Evolutionary conservation across 2,797 vertebrate species (phyloP).

Genomic region (Rhinogobio ventralis): DNA sequence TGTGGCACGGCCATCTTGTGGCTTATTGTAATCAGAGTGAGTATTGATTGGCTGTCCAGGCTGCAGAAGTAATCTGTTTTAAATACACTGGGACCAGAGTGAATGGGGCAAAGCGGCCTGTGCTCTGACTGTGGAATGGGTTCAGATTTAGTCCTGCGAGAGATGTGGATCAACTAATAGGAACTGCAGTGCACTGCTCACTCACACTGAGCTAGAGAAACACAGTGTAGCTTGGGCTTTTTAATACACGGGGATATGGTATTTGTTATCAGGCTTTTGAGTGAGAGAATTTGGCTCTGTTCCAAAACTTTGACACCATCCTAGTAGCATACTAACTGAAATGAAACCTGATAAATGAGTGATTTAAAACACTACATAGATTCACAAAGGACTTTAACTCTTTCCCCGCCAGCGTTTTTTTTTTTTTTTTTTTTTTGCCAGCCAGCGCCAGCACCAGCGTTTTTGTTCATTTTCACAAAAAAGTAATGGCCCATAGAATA

Average conservation of each 20-base stretch:
- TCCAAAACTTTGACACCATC: not conserved
- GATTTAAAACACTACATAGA: not conserved
- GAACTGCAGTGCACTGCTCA: not conserved
- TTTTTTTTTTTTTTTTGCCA: no score
- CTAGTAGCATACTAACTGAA: not conserved
- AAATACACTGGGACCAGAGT: conserved; percentile 78
- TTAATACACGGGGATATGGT: not conserved
- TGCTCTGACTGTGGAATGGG: conserved; percentile 70
- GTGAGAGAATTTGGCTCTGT: not conserved
- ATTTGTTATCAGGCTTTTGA: conserved; percentile 10
- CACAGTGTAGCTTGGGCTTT: conserved; percentile 11
- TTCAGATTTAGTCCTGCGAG: not conserved
- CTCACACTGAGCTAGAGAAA: not conserved
- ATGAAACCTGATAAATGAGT: not conserved
- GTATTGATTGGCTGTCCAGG: conserved; percentile 82
- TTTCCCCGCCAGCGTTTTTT: no score
- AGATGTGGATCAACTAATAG: not conserved
- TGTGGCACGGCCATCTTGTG: conserved; percentile 75
- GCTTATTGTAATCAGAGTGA: conserved; percentile 79
- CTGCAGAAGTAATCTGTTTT: conserved; percentile 87
- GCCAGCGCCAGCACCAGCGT: no score
- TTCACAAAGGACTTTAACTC: not conserved
- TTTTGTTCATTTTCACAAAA: no score
- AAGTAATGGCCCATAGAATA: no score
- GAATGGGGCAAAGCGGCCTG: conserved; percentile 68